Percentiles rank a stretch among this genome's conserved stretches.
phyloP scores from a whole-genome alignment of 2,888 invertebrate species.

The Brachynemurus nebulosus region DNA sequence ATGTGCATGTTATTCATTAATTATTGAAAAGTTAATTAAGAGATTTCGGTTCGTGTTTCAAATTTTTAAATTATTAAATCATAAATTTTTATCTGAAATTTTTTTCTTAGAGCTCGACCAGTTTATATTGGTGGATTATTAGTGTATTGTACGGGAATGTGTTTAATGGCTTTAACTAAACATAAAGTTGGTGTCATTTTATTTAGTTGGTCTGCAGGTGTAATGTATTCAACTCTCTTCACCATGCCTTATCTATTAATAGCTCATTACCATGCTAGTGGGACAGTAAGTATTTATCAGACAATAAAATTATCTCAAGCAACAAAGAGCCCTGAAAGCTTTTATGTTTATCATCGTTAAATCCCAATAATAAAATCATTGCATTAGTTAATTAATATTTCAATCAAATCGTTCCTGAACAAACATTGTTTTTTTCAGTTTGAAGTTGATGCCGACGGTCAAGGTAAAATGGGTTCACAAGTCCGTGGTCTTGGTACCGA shows the following conservation, averaged over 20 bases:
- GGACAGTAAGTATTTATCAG: slow-evolving; percentile 57
- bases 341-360: no score
- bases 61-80: not conserved
- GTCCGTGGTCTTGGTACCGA: slow-evolving; percentile 90
- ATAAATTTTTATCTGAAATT: slow-evolving; percentile 25
- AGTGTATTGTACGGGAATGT: slow-evolving; percentile 81
- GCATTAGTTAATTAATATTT: no score
- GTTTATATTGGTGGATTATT: slow-evolving; percentile 84
- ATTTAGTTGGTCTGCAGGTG: slow-evolving; percentile 87
- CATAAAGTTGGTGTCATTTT: slow-evolving; percentile 67
- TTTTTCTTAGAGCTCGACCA: slow-evolving; percentile 55
- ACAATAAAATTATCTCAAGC: no score
- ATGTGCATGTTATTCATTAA: slow-evolving; percentile 80
- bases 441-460: slow-evolving; percentile 40
- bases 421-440: no score
- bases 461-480: slow-evolving; percentile 40
- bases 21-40: slow-evolving; percentile 76
- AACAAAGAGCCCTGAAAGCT: no score
- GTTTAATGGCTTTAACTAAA: slow-evolving; percentile 65
- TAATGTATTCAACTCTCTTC: slow-evolving; percentile 95
- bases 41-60: slow-evolving; percentile 35
- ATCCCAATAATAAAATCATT: no score
- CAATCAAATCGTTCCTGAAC: no score
- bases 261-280: slow-evolving; percentile 87
- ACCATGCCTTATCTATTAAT: slow-evolving; percentile 92